phyloP scores from a whole-genome alignment of 1,140 invertebrate species.

The Nasonia longicornis region DNA sequence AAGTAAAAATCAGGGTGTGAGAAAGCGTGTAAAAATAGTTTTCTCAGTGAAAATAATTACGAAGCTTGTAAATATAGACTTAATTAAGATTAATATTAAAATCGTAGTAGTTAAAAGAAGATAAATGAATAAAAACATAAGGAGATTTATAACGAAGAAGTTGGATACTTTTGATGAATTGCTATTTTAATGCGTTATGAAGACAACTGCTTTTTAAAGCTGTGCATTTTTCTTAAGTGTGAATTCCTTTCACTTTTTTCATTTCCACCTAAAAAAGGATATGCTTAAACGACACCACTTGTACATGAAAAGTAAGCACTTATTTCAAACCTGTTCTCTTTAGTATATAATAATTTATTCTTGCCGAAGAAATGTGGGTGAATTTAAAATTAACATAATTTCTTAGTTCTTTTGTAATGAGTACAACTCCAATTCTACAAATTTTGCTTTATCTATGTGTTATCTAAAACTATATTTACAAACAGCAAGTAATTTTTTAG shows the following conservation, averaged over 20 bases:
- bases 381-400: slow-evolving; percentile 3
- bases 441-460: background rate
- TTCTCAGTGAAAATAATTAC: background rate
- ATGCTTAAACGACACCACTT: background rate
- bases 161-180: background rate
- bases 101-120: slow-evolving; percentile 15
- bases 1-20: background rate
- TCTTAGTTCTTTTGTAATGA: background rate
- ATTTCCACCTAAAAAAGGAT: slow-evolving; percentile 1
- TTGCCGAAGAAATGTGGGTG: background rate
- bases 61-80: slow-evolving; percentile 31
- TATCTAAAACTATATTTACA: background rate
- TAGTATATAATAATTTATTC: background rate
- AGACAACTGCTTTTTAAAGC: slow-evolving; percentile 18
- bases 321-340: background rate
- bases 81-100: slow-evolving; percentile 21
- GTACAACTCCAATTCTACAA: background rate
- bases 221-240: slow-evolving; percentile 21
- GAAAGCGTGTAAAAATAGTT: slow-evolving; percentile 10
- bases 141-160: background rate
- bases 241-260: background rate
- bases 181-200: slow-evolving; percentile 1
- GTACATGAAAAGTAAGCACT: background rate
- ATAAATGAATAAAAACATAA: slow-evolving; percentile 9
- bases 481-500: slow-evolving; percentile 23